A percentile compares a stretch with the other conserved stretches of the same genome.
phyloP scores from a whole-genome alignment of 1,140 invertebrate genomes.

The Psix sp. region DNA sequence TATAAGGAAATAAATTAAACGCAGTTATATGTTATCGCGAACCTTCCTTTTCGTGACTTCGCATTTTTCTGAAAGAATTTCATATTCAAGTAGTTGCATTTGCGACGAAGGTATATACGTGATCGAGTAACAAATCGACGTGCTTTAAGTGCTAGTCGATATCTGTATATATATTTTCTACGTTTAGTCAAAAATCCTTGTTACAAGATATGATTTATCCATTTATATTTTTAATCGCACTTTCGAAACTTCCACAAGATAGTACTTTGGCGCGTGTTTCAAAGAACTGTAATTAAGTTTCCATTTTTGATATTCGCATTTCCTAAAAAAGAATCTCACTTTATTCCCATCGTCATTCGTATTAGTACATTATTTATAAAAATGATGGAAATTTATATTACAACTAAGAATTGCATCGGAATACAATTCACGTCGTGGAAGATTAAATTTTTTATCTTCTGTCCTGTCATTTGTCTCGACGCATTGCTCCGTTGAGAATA shows the following conservation, averaged over 20 bases:
- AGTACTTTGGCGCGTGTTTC: too few relatives aligned
- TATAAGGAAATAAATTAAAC: slow-evolving; percentile 51
- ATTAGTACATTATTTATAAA: slow-evolving; percentile 46
- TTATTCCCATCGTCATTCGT: too few relatives aligned
- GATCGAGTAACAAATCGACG: slow-evolving; percentile 53
- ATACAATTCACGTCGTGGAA: slow-evolving; percentile 56
- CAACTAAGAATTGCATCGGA: slow-evolving; percentile 54
- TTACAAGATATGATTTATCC: too few relatives aligned
- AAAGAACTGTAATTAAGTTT: too few relatives aligned
- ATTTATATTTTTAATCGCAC: too few relatives aligned
- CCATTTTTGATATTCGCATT: too few relatives aligned
- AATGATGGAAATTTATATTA: slow-evolving; percentile 52
- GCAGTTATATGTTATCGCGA: slow-evolving; percentile 41
- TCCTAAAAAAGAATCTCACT: too few relatives aligned
- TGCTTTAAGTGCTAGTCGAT: slow-evolving; percentile 54
- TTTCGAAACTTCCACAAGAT: too few relatives aligned
- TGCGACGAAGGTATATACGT: slow-evolving; percentile 47
- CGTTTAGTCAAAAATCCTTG: too few relatives aligned
- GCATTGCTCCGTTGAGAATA: slow-evolving; percentile 60
- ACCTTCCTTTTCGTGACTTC: slow-evolving; percentile 46
- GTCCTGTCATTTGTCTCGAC: slow-evolving; percentile 60
- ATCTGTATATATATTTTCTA: slow-evolving; percentile 56
- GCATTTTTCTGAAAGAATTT: slow-evolving; percentile 39
- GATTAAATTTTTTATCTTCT: slow-evolving; percentile 60
- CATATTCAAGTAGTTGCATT: slow-evolving; percentile 45